Conservation (phyloP, 2,113 vertebrate genomes). For the Hiodon tergisus region DNA sequence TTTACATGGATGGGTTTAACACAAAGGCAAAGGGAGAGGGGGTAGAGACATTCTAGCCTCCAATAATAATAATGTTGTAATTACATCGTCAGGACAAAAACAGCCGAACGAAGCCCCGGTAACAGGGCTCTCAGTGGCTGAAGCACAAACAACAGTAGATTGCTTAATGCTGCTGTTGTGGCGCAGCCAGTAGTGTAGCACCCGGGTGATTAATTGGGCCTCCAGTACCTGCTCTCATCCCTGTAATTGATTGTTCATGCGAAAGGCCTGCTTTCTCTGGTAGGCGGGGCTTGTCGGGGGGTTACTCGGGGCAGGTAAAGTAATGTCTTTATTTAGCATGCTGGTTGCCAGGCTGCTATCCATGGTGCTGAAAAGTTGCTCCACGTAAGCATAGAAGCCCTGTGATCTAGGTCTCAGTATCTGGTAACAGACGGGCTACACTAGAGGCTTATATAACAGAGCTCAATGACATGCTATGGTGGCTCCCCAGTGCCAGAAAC, state of each 20-base stretch:
- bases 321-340: neutral
- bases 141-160: neutral
- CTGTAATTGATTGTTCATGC: neutral
- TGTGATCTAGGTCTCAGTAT: too few relatives aligned
- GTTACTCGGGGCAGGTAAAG: neutral
- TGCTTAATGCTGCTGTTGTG: neutral
- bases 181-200: neutral
- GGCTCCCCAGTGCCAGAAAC: too few relatives aligned
- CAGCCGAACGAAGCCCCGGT: constrained; percentile 6
- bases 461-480: too few relatives aligned
- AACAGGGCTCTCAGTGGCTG: neutral
- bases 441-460: too few relatives aligned
- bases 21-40: neutral
- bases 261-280: neutral
- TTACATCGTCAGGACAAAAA: constrained; percentile 12
- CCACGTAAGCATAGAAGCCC: too few relatives aligned
- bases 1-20: constrained; percentile 4
- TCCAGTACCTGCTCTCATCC: constrained; percentile 9
- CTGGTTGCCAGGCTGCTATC: neutral
- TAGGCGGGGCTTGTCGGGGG: neutral
- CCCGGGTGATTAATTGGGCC: neutral
- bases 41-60: neutral
- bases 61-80: constrained; percentile 11
- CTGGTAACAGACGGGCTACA: too few relatives aligned
- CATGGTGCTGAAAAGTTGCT: neutral